Evolutionary conservation across 1,140 invertebrate genomes (phyloP).

Genomic region (Laodelphax striatellus): DNA sequence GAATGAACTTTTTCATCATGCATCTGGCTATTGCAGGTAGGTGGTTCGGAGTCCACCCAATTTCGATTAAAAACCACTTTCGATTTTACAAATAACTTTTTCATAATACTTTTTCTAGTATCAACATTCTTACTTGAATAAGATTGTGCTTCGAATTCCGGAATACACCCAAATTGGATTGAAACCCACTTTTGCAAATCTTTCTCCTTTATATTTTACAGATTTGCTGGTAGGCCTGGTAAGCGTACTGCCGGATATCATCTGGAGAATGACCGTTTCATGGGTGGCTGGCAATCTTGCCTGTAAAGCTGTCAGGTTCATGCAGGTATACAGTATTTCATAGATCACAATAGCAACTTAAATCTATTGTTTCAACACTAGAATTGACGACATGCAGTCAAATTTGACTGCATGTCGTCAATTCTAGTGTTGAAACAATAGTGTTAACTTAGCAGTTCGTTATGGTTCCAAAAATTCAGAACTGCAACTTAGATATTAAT

Average conservation of each 20-base stretch:
- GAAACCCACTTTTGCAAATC: neutral
- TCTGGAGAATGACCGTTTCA: neutral
- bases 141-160: too few relatives aligned
- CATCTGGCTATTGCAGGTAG: slow-evolving; percentile 83
- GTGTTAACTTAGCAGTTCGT: too few relatives aligned
- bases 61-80: neutral
- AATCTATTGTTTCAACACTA: too few relatives aligned
- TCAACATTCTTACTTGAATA: too few relatives aligned
- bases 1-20: slow-evolving; percentile 96
- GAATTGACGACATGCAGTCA: too few relatives aligned
- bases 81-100: neutral
- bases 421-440: too few relatives aligned
- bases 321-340: neutral
- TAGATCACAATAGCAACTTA: too few relatives aligned
- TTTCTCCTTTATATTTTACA: neutral
- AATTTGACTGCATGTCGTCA: too few relatives aligned
- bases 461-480: too few relatives aligned
- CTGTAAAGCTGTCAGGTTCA: neutral
- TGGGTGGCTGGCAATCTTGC: neutral
- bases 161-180: neutral
- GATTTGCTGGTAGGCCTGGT: neutral
- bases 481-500: too few relatives aligned
- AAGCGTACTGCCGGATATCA: neutral
- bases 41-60: neutral
- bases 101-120: too few relatives aligned